These are phyloP conservation scores for Branchellion lobata DNA, from an alignment of 2,888 invertebrate genomes.

Conservation along the genomic window DNA sequence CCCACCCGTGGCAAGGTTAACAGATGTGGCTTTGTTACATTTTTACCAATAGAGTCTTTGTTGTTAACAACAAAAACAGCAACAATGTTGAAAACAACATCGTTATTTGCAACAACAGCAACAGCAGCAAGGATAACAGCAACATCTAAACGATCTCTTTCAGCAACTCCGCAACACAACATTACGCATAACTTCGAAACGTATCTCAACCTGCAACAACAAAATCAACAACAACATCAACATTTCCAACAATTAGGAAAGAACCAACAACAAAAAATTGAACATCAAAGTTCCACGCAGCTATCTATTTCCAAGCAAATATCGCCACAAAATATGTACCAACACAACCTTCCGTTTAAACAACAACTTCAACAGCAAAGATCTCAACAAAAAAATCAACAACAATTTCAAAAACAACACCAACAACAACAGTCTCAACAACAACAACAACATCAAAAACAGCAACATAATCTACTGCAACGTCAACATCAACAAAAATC, in stretches of 20 bases:
- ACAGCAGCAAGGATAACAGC: no score
- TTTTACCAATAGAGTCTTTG: neutral
- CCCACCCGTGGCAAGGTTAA: no score
- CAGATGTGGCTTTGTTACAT: no score
- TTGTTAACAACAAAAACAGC: neutral
- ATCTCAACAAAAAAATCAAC: no score
- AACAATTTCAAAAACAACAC: neutral
- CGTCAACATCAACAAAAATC: neutral
- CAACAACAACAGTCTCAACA: neutral
- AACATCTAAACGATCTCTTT: no score
- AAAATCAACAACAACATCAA: neutral
- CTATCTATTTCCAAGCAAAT: no score
- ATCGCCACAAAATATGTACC: no score
- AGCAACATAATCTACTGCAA: neutral
- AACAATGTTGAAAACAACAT: no score
- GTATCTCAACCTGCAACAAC: neutral
- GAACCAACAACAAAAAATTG: neutral
- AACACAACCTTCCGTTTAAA: neutral
- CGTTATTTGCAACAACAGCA: no score
- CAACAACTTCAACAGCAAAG: conserved; percentile 2
- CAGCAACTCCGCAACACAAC: no score
- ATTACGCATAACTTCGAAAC: no score
- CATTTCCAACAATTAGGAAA: neutral
- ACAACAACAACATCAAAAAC: neutral
- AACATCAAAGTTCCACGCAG: neutral